Conservation (phyloP, 2,888 invertebrate species). For the Nemotelus pantherinus region DNA sequence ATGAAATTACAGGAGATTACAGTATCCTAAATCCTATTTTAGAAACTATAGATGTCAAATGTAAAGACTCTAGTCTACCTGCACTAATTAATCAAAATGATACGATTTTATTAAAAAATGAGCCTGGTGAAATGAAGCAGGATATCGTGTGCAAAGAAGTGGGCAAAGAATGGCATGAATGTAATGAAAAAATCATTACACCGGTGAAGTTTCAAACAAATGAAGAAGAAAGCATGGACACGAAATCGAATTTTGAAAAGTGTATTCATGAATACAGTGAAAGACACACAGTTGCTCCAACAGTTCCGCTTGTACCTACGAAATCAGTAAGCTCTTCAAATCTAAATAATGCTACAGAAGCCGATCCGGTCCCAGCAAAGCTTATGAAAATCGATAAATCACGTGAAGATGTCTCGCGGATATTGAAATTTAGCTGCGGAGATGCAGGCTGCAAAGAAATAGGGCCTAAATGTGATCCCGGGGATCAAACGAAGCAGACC, state of each 20-base stretch:
- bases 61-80: neutral
- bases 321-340: neutral
- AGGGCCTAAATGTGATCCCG: conserved; percentile 51
- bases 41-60: conserved; percentile 9
- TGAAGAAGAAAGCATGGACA: neutral
- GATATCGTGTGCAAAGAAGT: neutral
- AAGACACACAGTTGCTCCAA: neutral
- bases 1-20: conserved; percentile 10
- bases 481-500: conserved; percentile 11
- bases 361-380: conserved; percentile 45
- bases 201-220: neutral
- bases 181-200: neutral
- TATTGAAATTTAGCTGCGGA: conserved; percentile 57
- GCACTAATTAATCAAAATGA: neutral
- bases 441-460: conserved; percentile 44
- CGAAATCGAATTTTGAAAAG: neutral
- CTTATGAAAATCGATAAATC: conserved; percentile 55
- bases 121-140: neutral
- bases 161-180: too few species aligned
- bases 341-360: neutral
- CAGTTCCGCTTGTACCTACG: neutral
- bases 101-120: conserved; percentile 1
- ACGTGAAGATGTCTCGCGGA: conserved; percentile 61
- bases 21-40: conserved; percentile 27
- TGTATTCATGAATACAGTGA: neutral